Percentiles rank a stretch among this genome's conserved stretches.
phyloP scores from a whole-genome alignment of 2,888 invertebrate genomes.

The Acholoe squamosa region DNA sequence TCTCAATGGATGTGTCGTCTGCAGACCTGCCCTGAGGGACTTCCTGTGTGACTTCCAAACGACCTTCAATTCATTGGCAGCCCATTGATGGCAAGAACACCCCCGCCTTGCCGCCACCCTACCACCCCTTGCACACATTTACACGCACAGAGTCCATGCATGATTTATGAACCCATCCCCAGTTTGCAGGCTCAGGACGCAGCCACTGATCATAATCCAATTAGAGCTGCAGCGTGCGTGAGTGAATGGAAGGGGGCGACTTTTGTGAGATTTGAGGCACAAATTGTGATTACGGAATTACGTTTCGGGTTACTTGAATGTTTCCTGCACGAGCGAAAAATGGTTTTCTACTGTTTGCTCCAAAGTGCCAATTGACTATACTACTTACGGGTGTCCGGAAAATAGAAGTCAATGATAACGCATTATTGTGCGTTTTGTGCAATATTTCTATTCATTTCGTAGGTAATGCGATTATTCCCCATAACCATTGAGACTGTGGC shows the following conservation, averaged over 20 bases:
- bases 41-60: conserved; percentile 47
- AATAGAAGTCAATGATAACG: not conserved
- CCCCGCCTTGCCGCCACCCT: not conserved
- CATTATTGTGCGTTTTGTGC: not conserved
- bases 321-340: conserved; percentile 47
- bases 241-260: conserved; percentile 13
- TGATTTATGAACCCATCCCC: conserved; percentile 7
- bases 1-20: conserved; percentile 17
- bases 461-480: too few species aligned
- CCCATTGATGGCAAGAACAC: conserved; percentile 22
- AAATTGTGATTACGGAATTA: conserved; percentile 50
- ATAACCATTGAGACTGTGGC: too few species aligned
- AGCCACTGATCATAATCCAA: conserved; percentile 54
- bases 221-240: conserved; percentile 31
- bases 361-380: conserved; percentile 37
- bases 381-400: conserved; percentile 34
- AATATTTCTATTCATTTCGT: too few species aligned
- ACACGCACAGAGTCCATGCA: conserved; percentile 24
- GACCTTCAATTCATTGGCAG: conserved; percentile 42
- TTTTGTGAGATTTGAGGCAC: conserved; percentile 53
- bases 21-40: conserved; percentile 15
- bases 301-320: conserved; percentile 53
- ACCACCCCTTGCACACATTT: not conserved
- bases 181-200: not conserved
- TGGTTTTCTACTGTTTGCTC: conserved; percentile 28